phyloP scores from a whole-genome alignment of 2,797 vertebrate genomes.

The Micropoecilia bifurca region DNA sequence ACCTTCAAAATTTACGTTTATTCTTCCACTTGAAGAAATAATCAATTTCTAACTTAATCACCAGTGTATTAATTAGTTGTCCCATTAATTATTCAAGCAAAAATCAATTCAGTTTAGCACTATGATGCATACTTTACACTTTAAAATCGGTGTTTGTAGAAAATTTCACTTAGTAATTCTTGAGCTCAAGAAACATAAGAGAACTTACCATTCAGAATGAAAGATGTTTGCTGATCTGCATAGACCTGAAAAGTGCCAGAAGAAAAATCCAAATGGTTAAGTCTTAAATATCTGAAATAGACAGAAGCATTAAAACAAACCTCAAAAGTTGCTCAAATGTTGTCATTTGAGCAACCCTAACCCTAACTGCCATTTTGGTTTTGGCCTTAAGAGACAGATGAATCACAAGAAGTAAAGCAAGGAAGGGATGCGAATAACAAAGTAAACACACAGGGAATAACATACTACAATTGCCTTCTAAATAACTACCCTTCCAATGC shows the following conservation, averaged over 20 bases:
- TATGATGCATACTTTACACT: background rate
- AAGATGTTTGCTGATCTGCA: background rate
- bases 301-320: background rate
- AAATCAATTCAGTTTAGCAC: background rate
- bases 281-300: background rate
- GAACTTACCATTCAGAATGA: background rate
- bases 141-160: background rate
- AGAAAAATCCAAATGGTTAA: background rate
- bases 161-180: background rate
- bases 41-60: background rate
- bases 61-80: background rate
- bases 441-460: conserved; percentile 47
- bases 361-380: conserved; percentile 60
- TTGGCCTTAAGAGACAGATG: conserved; percentile 34
- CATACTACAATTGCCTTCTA: conserved; percentile 40
- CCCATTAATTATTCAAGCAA: background rate
- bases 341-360: too few relatives aligned
- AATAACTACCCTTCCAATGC: conserved; percentile 49
- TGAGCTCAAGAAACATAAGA: background rate
- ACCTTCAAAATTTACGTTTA: background rate
- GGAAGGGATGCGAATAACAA: background rate
- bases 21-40: background rate
- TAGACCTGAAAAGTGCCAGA: background rate
- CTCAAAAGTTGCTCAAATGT: background rate
- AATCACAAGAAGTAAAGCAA: conserved; percentile 5